Percentiles rank a stretch among this genome's conserved stretches.
Conservation (phyloP, 2,888 invertebrate species). For the Dilophus febrilis region DNA sequence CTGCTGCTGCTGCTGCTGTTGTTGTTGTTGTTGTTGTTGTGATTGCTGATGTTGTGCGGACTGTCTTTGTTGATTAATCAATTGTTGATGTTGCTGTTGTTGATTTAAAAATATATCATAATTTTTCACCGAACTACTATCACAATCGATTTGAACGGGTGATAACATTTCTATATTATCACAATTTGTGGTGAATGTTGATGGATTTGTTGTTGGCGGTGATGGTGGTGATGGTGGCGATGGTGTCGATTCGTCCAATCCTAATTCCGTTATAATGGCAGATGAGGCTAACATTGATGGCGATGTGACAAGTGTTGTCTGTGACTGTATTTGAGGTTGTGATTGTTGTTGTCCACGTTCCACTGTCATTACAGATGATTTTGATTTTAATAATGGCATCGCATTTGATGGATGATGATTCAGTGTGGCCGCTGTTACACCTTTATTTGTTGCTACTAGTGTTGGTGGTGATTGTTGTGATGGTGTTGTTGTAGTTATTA, state of each 20-base stretch:
- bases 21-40: background rate
- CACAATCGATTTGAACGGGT: slow-evolving; percentile 8
- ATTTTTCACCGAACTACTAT: slow-evolving; percentile 24
- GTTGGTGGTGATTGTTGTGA: no score
- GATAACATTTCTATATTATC: slow-evolving; percentile 12
- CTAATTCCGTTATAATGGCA: slow-evolving; percentile 1
- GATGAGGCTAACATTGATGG: background rate
- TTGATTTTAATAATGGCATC: no score
- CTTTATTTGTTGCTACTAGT: no score
- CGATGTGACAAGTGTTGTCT: background rate
- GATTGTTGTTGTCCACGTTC: no score
- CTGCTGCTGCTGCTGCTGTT: background rate
- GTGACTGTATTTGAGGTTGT: no score
- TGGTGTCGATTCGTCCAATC: background rate
- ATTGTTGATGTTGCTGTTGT: slow-evolving; percentile 18
- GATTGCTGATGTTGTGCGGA: background rate
- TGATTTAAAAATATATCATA: slow-evolving; percentile 25
- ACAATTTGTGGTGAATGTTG: slow-evolving; percentile 18
- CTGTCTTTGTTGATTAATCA: no score
- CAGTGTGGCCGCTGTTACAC: no score
- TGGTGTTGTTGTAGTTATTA: slow-evolving; percentile 6
- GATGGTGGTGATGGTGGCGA: background rate
- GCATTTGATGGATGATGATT: no score
- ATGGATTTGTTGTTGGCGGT: slow-evolving; percentile 13
- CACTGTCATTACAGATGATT: no score